Evolutionary conservation across 2,888 invertebrate species (phyloP), one percentile per base, ranked within the genome.

Genomic region (Pseudococcus jackbeardsleyi): DNA sequence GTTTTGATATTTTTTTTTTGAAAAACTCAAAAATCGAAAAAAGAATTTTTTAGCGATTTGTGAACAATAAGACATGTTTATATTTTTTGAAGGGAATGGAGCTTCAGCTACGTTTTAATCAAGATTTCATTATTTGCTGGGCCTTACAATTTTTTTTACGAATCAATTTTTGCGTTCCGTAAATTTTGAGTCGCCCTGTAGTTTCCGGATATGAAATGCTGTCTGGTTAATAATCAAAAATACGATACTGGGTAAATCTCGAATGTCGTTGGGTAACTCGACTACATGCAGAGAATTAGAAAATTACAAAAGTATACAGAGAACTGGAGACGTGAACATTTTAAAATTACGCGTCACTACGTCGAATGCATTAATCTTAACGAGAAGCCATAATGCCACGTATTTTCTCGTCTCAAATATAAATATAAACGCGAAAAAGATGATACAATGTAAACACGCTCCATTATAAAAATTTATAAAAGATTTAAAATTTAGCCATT

Each of bases 391-490:
- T 68, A 68, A 12, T 26, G 11, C 9, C 26, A 26, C 22, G 68
- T 5, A 64, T 68, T 68, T 26, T 26, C 26, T 68, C 22, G 11
- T 68, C n/a, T 11, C 12, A 68, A 68, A 68, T 59, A 59, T 59
- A 68, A 22, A 68, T 26, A 4, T 26, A 26, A 68, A 68, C 22
- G 48, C 48, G 15, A 50, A 50, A 15, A 68, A 68, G 7, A 68
- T 68, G 68, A 68, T 59, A 59, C 68, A 26, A 68, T 26, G 26
- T 68, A 68, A 68, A 68, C 68, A 26, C 9, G 26, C 68, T 22
- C 68, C 26, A 68, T 68, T 68, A 26, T 68, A 68, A 68, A 68
- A 68, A 68, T 26, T 22, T 68, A 12, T 26, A 68, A 68, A 26
- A 26, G 68, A 68, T 22, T 68, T 68, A 15, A 26, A 26, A 68